Evolutionary conservation across 2,888 invertebrate species (phyloP).

Genomic region (Aleiodes testaceus): DNA sequence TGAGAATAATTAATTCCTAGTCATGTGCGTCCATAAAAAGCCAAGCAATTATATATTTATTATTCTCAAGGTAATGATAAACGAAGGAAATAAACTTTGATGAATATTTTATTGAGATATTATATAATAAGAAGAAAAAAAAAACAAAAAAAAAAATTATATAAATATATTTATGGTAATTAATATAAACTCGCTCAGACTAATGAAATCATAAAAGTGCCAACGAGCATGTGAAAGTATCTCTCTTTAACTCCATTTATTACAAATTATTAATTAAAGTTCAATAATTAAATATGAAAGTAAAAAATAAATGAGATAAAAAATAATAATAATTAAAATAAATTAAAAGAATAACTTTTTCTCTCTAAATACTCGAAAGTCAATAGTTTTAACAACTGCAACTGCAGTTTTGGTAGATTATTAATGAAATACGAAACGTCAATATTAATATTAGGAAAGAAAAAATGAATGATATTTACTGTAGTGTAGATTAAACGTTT

Average conservation of each 20-base stretch:
- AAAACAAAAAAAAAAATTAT: constrained; percentile 50
- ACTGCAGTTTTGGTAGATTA: constrained; percentile 26
- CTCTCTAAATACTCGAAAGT: constrained; percentile 37
- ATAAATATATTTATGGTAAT: constrained; percentile 54
- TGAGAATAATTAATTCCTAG: constrained; percentile 66
- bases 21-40: constrained; percentile 61
- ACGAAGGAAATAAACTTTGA: constrained; percentile 32
- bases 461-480: constrained; percentile 21
- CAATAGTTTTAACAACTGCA: constrained; percentile 20
- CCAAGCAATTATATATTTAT: constrained; percentile 44
- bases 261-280: constrained; percentile 18
- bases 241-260: constrained; percentile 25
- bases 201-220: constrained; percentile 49
- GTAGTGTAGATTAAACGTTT: constrained; percentile 60
- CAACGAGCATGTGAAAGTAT: constrained; percentile 45
- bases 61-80: constrained; percentile 35
- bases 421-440: constrained; percentile 21
- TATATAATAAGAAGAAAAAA: constrained; percentile 43
- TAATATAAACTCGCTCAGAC: constrained; percentile 46
- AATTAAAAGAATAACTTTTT: constrained; percentile 16
- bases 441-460: constrained; percentile 25
- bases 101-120: constrained; percentile 43
- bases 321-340: constrained; percentile 24
- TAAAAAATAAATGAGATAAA: constrained; percentile 15
- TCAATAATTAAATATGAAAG: constrained; percentile 40